Evolutionary conservation across 2,113 vertebrate genomes (phyloP), one percentile per base, ranked within the genome.

Genomic region (Misgurnus anguillicaudatus): DNA sequence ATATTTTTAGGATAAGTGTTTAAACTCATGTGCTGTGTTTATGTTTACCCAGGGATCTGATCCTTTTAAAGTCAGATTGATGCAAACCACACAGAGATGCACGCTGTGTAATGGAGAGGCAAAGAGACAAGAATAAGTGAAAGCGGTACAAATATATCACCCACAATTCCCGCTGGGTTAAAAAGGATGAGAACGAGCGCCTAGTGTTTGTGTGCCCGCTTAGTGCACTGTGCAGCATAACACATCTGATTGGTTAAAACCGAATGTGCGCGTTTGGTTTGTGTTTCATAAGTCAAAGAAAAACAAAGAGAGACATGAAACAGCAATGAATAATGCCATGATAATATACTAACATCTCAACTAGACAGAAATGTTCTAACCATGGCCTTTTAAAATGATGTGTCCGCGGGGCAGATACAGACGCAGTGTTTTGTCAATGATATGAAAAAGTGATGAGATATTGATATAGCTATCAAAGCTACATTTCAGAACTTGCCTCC

Each of bases 361-460:
- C 60, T 64, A 81, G 69, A 74, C 67, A 41, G 38, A 68, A 58
- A 21, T 68, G 55, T 70, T 69, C 67, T 55, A 60, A 60, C 42
- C 45, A n/a, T 53, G 62, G 57, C 62, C 69, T 58, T 71, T 84
- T 84, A 57, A 65, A 78, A 74, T 78, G 39, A 73, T 72, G 31
- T 73, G 63, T 75, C 75, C 48, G 58, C 38, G 61, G 21, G 75
- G 64, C 48, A 84, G 64, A 81, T 53, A 73, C 80, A 31, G 72
- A 83, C 83, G 78, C 80, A 80, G 76, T 36, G 81, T 64, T 82
- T 86, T 89, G 80, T 90, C 88, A 87, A 80, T 83, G 85, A 85
- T 87, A 89, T 89, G 87, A 90, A 88, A 90, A 92, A 88, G 89
- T 88, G 88, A 91, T 91, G 89, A 89, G 88, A 75, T 91, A 93